Conservation (phyloP, 2,888 invertebrate species). For the Volucella inanis region DNA sequence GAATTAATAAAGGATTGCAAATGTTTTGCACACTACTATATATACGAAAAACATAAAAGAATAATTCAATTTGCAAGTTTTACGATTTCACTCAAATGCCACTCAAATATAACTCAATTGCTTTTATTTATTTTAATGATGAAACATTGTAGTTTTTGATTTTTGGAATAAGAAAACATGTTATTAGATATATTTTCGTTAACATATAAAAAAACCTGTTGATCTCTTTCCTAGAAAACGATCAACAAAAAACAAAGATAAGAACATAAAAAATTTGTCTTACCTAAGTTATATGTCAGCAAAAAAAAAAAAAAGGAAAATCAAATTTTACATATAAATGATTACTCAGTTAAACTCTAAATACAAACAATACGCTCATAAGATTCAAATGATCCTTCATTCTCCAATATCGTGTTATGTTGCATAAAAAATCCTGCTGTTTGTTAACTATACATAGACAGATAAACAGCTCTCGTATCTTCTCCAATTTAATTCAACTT, state of each 20-base stretch:
- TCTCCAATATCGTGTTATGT: too few species aligned
- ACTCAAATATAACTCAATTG: conserved; percentile 4
- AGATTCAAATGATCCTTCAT: not conserved
- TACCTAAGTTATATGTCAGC: not conserved
- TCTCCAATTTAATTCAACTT: too few species aligned
- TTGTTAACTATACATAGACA: too few species aligned
- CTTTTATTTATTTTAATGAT: not conserved
- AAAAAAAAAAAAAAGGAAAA: not conserved
- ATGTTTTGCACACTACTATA: too few species aligned
- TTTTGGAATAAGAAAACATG: not conserved
- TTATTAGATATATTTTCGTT: not conserved
- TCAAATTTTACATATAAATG: not conserved
- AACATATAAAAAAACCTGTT: too few species aligned
- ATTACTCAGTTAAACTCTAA: not conserved
- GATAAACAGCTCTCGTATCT: too few species aligned
- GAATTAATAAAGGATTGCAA: too few species aligned
- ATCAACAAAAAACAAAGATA: too few species aligned
- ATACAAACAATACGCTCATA: conserved; percentile 8
- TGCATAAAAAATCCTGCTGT: too few species aligned
- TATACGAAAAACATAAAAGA: not conserved
- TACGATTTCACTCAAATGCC: not conserved
- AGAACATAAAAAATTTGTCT: not conserved
- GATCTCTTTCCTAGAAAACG: too few species aligned
- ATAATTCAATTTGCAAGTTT: not conserved
- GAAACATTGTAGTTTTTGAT: not conserved